Evolutionary conservation across 2,113 vertebrate species (phyloP).

Genomic region (Crypturellus undulatus): DNA sequence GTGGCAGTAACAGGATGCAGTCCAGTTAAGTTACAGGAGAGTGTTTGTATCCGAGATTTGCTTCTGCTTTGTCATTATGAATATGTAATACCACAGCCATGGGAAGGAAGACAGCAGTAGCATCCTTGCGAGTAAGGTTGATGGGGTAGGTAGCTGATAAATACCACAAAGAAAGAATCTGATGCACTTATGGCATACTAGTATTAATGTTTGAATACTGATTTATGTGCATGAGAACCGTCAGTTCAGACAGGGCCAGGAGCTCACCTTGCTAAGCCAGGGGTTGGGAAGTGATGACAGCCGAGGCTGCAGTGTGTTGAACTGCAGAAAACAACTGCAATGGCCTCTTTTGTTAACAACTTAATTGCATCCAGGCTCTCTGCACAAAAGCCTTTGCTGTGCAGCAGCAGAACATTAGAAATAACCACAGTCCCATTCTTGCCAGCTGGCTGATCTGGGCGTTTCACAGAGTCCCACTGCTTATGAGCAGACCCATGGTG

Average conservation of each 20-base stretch:
- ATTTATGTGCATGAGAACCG: neutral
- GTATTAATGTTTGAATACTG: neutral
- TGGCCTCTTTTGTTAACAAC: neutral
- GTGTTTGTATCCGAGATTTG: neutral
- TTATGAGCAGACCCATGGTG: neutral
- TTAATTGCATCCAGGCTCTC: neutral
- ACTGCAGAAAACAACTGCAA: neutral
- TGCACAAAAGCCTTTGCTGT: neutral
- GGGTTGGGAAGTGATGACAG: neutral
- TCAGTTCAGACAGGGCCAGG: neutral
- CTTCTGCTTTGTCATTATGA: conserved; percentile 33
- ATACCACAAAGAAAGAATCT: neutral
- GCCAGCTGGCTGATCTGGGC: neutral
- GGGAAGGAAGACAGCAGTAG: neutral
- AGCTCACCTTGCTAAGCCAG: neutral
- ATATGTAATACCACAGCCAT: neutral
- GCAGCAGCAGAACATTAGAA: neutral
- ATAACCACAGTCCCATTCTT: neutral
- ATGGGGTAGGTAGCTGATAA: neutral
- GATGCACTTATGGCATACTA: neutral
- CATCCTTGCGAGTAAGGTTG: neutral
- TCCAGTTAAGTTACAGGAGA: neutral
- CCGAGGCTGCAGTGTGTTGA: neutral
- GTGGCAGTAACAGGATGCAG: conserved; percentile 1
- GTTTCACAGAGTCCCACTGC: neutral